Evolutionary conservation across 2,113 vertebrate species (phyloP), one percentile per base, ranked within the genome.

Genomic region (Sclerurus mexicanus): DNA sequence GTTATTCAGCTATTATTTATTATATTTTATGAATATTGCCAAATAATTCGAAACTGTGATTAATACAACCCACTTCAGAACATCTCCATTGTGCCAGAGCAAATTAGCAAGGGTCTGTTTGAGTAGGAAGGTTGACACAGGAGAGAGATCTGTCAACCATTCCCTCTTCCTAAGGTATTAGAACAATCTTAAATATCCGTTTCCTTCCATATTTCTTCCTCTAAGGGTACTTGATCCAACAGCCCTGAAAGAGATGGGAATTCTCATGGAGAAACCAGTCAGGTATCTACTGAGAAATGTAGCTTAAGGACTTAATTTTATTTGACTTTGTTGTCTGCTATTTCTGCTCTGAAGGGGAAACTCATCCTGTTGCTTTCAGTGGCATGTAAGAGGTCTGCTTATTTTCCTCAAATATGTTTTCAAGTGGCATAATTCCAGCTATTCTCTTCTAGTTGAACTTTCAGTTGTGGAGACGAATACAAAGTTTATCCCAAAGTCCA

Each of bases 1-100:
- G 83, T 90, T 86, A 35, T 94, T 75, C 28, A 20, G 56, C 39
- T 75, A 75, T 94, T 95, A 94, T 94, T 96, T 93, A 76, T 73
- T 89, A 72, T 92, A 93, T 77, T 90, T 96, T 78, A 90, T 40
- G n/a, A 33, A n/a, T 84, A 80, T 77, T 76, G 22, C 47, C 62
- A 88, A 59, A 80, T 91, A 69, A 74, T 84, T 91, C 59, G 94
- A 77, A 96, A 50, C 10, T 28, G 11, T 76, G 67, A 83, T 83
- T 89, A 72, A 93, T 63, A 33, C 17, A 83, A 20, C 12, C 31
- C 44, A 59, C 35, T 80, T 64, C 50, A 83, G 35, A 71, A 76
- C 7, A 14, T 92, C 79, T 58, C 31, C 30, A 7, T 11, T n/a
- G 11, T 71, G 60, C 35, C 68, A 67, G 78, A 71, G 55, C 52